phyloP scores from a whole-genome alignment of 2,113 vertebrate species.

The Callorhinus ursinus region DNA sequence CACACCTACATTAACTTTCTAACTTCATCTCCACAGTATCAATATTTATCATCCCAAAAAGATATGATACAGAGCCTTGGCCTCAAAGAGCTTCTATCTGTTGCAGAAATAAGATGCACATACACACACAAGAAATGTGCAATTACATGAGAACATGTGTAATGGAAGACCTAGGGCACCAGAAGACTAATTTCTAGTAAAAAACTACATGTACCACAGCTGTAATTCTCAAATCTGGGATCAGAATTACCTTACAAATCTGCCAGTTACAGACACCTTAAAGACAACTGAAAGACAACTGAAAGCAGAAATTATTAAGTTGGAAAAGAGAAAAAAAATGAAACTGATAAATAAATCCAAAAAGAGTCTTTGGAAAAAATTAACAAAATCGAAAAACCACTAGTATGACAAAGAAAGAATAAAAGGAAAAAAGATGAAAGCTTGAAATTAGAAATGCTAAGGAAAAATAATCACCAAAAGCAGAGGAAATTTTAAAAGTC shows the following conservation, averaged over 20 bases:
- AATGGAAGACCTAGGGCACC: background rate
- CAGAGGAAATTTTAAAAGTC: background rate
- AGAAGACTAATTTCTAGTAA: background rate
- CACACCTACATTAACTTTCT: background rate
- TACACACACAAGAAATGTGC: background rate
- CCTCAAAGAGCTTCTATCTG: background rate
- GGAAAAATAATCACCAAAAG: background rate
- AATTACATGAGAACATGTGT: background rate
- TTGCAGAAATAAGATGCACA: background rate
- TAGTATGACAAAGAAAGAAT: background rate
- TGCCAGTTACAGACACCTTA: background rate
- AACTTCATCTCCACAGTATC: background rate
- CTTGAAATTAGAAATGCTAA: background rate
- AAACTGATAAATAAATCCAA: background rate
- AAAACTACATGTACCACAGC: background rate
- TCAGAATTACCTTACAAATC: background rate
- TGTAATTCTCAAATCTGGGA: background rate
- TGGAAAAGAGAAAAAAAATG: background rate
- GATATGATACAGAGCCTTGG: background rate
- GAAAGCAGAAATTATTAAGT: background rate
- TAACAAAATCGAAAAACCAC: background rate
- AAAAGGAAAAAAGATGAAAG: background rate
- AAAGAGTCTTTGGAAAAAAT: background rate
- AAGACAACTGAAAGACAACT: background rate
- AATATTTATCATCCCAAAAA: background rate